Evolutionary conservation across 2,888 invertebrate species (phyloP), one percentile per base, ranked within the genome.

Genomic region (Scaeva pyrastri): DNA sequence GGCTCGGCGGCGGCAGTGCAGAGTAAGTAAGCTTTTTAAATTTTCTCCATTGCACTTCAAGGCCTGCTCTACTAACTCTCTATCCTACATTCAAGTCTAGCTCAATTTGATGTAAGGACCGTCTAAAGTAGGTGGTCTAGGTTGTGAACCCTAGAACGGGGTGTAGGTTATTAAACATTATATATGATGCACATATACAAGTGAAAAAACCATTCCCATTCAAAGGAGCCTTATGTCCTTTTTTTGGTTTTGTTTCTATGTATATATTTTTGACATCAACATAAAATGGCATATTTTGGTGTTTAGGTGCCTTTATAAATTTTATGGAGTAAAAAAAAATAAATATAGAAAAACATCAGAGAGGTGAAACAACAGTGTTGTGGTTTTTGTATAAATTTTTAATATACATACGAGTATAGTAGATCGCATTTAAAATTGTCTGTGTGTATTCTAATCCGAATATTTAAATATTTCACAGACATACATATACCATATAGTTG

Each of bases 401-500:
- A 36, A 36, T n/a, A n/a, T n/a, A n/a, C n/a, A n/a, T n/a, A n/a
- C n/a, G n/a, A n/a, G n/a, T n/a, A n/a, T n/a, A n/a, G n/a, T 31
- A 56, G 16, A 10, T 56, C 14, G 4, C 31, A 56, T 36, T n/a
- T 36, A 36, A 10, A 58, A 72, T n/a, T 50, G 19, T 75, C 19
- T 52, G 21, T 60, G 21, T 60, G 19, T 62, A 80, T 76, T 85
- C 52, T 85, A 80, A 85, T 85, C 80, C 75, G 74, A 43, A 71
- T 58, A 66, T 84, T 80, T 79, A 76, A 76, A 85, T 85, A 76
- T 85, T 85, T 85, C 52, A 80, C 8, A 31, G 31, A 8, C 26
- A 6, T 31, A 31, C 31, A 5, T 31, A 31, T 78, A 79, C 70
- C 0, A 8, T 43, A 36, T 11, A 8, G n/a, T 16, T n/a, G 31